A percentile compares a stretch with the other conserved stretches of the same genome.
Evolutionary conservation across 2,888 invertebrate genomes (phyloP).

Genomic region (Pogonocherus hispidulus): DNA sequence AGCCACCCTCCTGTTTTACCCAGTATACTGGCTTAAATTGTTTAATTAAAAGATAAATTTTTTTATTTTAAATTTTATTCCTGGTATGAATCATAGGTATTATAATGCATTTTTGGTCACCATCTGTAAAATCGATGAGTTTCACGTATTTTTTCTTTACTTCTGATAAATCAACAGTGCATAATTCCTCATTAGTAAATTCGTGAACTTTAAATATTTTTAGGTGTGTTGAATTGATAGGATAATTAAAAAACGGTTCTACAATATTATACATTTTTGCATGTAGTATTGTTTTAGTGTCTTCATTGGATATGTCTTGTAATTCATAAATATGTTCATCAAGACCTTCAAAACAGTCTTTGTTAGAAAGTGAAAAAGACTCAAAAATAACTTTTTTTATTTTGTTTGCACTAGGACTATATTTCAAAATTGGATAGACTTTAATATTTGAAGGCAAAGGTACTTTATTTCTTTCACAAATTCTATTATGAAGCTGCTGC

Average conservation of each 20-base stretch:
- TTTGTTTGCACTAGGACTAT: not conserved
- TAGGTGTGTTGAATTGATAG: slow-evolving; percentile 6
- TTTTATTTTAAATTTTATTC: too few relatives aligned
- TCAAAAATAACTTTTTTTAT: slow-evolving; percentile 10
- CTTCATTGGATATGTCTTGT: not conserved
- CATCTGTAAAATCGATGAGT: too few relatives aligned
- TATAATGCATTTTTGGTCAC: too few relatives aligned
- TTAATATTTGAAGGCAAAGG: not conserved
- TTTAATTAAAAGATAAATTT: too few relatives aligned
- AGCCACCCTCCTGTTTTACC: too few relatives aligned
- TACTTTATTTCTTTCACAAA: not conserved
- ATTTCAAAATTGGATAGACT: slow-evolving; percentile 1
- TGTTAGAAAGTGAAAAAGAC: slow-evolving; percentile 4
- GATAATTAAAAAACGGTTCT: slow-evolving; percentile 8
- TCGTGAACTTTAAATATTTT: not conserved
- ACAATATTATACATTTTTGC: not conserved
- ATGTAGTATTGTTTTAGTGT: not conserved
- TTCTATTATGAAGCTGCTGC: slow-evolving; percentile 11
- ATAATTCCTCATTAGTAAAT: too few relatives aligned
- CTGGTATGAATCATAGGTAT: too few relatives aligned
- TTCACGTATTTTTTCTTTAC: too few relatives aligned
- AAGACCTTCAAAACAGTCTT: slow-evolving; percentile 13
- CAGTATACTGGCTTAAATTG: too few relatives aligned
- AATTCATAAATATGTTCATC: slow-evolving; percentile 12
- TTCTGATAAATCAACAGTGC: too few relatives aligned